Conservation (phyloP, 2,797 vertebrate genomes). For the Cygnus olor region DNA sequence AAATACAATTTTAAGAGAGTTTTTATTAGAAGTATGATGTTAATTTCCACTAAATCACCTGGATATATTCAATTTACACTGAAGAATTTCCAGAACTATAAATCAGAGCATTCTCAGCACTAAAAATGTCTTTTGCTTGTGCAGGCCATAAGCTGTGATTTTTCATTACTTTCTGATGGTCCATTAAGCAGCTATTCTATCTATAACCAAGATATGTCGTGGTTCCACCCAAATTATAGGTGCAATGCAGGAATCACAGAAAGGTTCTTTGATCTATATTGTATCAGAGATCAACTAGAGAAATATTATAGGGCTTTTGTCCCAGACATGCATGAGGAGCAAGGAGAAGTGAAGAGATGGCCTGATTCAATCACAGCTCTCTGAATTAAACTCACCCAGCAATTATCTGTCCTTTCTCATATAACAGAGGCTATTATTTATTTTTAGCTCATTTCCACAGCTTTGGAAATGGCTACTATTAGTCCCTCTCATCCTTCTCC, state of each 20-base stretch:
- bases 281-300: neutral
- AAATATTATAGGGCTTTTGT: conserved; percentile 34
- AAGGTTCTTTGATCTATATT: neutral
- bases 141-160: neutral
- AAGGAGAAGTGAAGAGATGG: neutral
- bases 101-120: neutral
- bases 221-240: neutral
- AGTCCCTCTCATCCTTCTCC: neutral
- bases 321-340: neutral
- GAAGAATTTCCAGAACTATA: conserved; percentile 17
- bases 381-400: neutral
- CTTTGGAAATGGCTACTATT: neutral
- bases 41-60: conserved; percentile 7
- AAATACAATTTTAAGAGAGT: conserved; percentile 9
- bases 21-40: neutral
- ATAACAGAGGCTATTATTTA: neutral
- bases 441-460: neutral
- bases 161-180: conserved; percentile 47
- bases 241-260: neutral
- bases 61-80: neutral
- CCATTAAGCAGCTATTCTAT: conserved; percentile 27
- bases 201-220: conserved; percentile 19
- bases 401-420: neutral
- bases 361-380: neutral
- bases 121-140: conserved; percentile 9